Evolutionary conservation across 2,797 vertebrate genomes (phyloP), one percentile per base, ranked within the genome.

Genomic region (Coregonus ussuriensis): DNA sequence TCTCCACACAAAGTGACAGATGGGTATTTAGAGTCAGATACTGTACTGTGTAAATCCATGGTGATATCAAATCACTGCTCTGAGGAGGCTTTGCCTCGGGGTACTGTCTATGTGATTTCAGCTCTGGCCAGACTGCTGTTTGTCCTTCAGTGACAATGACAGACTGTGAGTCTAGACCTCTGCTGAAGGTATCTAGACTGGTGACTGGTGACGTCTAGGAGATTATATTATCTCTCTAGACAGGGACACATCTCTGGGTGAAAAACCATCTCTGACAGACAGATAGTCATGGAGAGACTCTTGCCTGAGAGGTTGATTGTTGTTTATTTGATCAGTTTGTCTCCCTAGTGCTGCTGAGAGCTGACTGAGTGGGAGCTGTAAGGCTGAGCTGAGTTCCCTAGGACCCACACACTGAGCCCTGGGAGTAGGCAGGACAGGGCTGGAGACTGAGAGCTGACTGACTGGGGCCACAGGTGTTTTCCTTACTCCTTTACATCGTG

Each of bases 401-500:
- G 79, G 37, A 63, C 80, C 59, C 21, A 21, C 14, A 71, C 53
- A 77, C 63, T 15, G 15, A 47, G 62, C 70, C 52, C 29, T 2
- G 68, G 80, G 78, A 66, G 69, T 3, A 3, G 29, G 29, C 73
- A 71, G 41, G 77, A 74, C 71, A 82, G 81, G 75, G 76, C 74
- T 85, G 79, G 74, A 59, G 56, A 76, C 37, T 37, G 37, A 37
- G 37, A 37, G 53, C 62, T 71, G 67, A 25, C 1, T 25, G 25
- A 25, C 25, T 68, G 70, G 85, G 74, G 82, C 77, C 84, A 86
- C 88, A 89, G 84, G 88, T 91, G 85, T 81, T 87, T 82, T 74
- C 76, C 47, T 80, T 70, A 59, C 72, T 71, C 82, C 78, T 35
- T 71, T 83, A 86, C 72, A 81, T 81, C 79, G 47, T 69, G 70